These are phyloP conservation scores for sheep (Ovis aries) DNA, from an alignment of 2,113 vertebrate genomes.

Conservation along the genomic window ARS-UI_Ramb_v3.0 NC_056054.1:21319001-21319500, in stretches of 20 bases:
- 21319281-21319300: too few species aligned
- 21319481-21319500: background rate
- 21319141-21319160: background rate
- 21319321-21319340: background rate
- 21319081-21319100: background rate
- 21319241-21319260: background rate
- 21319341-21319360: background rate
- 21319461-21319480: background rate
- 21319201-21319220: background rate
- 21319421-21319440: background rate
- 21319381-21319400: background rate
- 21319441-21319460: background rate
- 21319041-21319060: background rate
- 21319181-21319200: background rate
- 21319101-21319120: background rate
- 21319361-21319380: background rate
- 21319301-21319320: too few species aligned
- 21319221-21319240: background rate
- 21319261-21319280: too few species aligned
- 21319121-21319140: background rate
- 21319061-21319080: background rate
- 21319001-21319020: background rate
- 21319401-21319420: background rate
- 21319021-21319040: background rate
- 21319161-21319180: background rate